A percentile compares a stretch with the other conserved stretches of the same genome.
These are phyloP conservation scores for Phrynosoma platyrhinos DNA, from an alignment of 2,113 vertebrate genomes.

Conservation along the genomic window DNA sequence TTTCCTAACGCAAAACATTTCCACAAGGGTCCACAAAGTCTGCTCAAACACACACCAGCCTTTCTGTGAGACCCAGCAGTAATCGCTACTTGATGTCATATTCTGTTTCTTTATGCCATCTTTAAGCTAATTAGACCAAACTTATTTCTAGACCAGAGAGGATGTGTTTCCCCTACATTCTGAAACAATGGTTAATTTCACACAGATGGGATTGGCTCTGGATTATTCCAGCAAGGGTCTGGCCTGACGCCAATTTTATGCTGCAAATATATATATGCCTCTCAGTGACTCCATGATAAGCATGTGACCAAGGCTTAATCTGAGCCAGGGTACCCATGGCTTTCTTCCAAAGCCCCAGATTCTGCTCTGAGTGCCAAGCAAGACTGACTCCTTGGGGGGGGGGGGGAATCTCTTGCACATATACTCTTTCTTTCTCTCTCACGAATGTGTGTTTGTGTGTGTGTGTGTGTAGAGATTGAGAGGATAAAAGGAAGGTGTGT, in stretches of 20 bases:
- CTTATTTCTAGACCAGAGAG: neutral
- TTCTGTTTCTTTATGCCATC: slow-evolving; percentile 15
- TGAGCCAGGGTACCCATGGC: neutral
- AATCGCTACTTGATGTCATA: slow-evolving; percentile 9
- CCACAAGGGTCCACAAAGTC: neutral
- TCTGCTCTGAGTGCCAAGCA: neutral
- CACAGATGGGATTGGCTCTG: neutral
- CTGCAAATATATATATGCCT: neutral
- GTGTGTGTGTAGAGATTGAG: no score
- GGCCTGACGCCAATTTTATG: neutral
- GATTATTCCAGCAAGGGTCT: neutral
- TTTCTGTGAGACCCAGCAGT: slow-evolving; percentile 1
- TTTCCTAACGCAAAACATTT: slow-evolving; percentile 21
- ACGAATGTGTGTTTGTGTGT: no score
- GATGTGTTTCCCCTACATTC: neutral
- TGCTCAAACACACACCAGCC: neutral
- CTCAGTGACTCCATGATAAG: neutral
- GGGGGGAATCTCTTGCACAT: neutral
- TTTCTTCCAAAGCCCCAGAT: neutral
- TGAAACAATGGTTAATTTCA: slow-evolving; percentile 31
- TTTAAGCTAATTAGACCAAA: slow-evolving; percentile 7
- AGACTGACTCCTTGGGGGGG: neutral
- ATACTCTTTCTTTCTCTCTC: no score
- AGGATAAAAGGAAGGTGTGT: neutral
- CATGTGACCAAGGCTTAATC: slow-evolving; percentile 1